These are phyloP conservation scores for Anguilla obscura DNA, from an alignment of 2,797 vertebrate genomes.

Conservation along the genomic window DNA sequence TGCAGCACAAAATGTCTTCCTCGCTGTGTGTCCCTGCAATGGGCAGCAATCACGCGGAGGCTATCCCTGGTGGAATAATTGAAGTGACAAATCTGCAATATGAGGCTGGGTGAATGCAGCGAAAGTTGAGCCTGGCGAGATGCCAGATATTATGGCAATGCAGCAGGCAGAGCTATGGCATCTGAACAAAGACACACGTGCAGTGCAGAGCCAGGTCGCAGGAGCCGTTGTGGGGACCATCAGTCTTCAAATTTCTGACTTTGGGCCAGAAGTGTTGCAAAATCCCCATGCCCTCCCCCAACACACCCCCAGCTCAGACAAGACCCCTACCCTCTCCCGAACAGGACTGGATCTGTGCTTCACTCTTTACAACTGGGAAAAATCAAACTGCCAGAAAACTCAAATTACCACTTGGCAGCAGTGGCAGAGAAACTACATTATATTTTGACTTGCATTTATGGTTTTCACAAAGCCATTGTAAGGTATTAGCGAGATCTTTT, in stretches of 20 bases:
- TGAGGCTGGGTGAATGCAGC: slow-evolving; percentile 34
- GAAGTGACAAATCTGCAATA: slow-evolving; percentile 43
- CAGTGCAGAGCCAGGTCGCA: slow-evolving; percentile 26
- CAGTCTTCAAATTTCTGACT: slow-evolving; percentile 8
- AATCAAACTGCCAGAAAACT: slow-evolving; percentile 38
- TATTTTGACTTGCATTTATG: neutral
- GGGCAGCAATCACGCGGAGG: neutral
- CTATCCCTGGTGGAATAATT: slow-evolving; percentile 40
- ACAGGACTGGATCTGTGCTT: slow-evolving; percentile 31
- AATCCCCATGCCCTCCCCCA: slow-evolving; percentile 22
- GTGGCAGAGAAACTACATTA: neutral
- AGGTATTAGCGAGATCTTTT: no score
- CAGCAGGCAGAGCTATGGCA: neutral
- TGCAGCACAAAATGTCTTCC: slow-evolving; percentile 39
- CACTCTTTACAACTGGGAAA: slow-evolving; percentile 27
- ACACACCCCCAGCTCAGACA: slow-evolving; percentile 21
- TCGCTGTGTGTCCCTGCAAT: slow-evolving; percentile 29
- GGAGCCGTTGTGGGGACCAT: neutral
- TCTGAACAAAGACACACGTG: neutral
- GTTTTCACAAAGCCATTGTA: neutral
- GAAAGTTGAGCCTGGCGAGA: slow-evolving; percentile 33
- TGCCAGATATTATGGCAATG: neutral
- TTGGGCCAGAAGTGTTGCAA: slow-evolving; percentile 37
- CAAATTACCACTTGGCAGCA: slow-evolving; percentile 36
- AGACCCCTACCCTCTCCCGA: slow-evolving; percentile 29